Percentiles rank a stretch among this genome's conserved stretches.
Evolutionary conservation across 1,140 invertebrate species (phyloP).

Genomic region (Drosophila azteca): DNA sequence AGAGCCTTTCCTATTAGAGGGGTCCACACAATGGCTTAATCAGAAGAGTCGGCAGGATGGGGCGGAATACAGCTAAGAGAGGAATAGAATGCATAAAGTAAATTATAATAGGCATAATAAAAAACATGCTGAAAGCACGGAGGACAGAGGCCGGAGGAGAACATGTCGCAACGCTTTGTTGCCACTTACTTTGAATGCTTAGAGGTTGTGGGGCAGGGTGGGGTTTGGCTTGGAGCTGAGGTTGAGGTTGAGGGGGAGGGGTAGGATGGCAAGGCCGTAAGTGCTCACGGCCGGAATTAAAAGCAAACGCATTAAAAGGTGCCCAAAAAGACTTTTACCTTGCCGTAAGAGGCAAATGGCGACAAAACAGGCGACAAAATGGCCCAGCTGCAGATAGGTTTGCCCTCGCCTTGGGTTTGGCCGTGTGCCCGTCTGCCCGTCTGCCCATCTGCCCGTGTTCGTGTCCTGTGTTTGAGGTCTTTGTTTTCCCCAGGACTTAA

Average conservation of each 20-base stretch:
- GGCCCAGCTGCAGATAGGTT: slow-evolving; percentile 70
- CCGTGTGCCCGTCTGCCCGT: not conserved
- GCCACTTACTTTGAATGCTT: slow-evolving; percentile 62
- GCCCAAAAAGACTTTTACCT: slow-evolving; percentile 80
- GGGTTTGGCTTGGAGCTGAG: slow-evolving; percentile 1
- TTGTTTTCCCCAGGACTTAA: slow-evolving; percentile 56
- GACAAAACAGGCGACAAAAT: slow-evolving; percentile 52
- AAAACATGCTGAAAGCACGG: slow-evolving; percentile 61
- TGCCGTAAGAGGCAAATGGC: slow-evolving; percentile 52
- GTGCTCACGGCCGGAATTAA: slow-evolving; percentile 77
- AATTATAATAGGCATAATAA: slow-evolving; percentile 82
- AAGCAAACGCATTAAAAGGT: slow-evolving; percentile 82
- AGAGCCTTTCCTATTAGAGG: slow-evolving; percentile 1
- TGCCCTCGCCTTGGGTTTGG: slow-evolving; percentile 8
- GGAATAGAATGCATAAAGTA: slow-evolving; percentile 72
- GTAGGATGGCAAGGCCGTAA: slow-evolving; percentile 71
- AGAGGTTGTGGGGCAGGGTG: slow-evolving; percentile 1
- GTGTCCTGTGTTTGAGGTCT: slow-evolving; percentile 1
- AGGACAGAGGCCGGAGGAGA: slow-evolving; percentile 8
- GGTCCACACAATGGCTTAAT: slow-evolving; percentile 43
- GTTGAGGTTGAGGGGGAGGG: slow-evolving; percentile 2
- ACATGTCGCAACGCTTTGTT: slow-evolving; percentile 65
- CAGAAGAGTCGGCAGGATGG: slow-evolving; percentile 18
- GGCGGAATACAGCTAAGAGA: slow-evolving; percentile 6
- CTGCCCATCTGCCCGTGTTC: too few species aligned